These are phyloP conservation scores for Cheilosia soror DNA, from an alignment of 2,888 invertebrate species.

Conservation along the genomic window DNA sequence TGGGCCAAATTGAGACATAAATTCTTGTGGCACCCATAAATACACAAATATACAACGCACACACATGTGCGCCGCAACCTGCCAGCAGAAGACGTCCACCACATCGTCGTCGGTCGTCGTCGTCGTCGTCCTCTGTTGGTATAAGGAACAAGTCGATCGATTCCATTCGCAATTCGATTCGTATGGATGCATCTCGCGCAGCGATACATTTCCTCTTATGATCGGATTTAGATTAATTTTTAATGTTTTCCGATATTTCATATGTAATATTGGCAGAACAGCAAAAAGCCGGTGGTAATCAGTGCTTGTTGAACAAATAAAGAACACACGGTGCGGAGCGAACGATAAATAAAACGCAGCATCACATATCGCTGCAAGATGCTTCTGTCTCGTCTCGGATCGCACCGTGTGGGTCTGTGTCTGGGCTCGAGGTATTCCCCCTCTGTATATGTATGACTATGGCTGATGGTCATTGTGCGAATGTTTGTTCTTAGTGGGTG, in stretches of 20 bases:
- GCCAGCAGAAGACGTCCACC: background rate
- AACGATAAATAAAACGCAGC: constrained; percentile 73
- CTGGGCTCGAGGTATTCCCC: constrained; percentile 23
- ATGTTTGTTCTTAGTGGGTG: constrained; percentile 54
- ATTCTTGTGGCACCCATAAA: constrained; percentile 78
- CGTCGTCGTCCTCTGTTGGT: background rate
- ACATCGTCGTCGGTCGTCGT: too few species aligned
- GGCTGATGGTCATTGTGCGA: constrained; percentile 9
- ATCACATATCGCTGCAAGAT: constrained; percentile 52
- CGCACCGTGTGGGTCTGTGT: constrained; percentile 2
- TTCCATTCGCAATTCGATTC: constrained; percentile 42
- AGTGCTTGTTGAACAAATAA: constrained; percentile 76
- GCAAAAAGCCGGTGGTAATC: constrained; percentile 75
- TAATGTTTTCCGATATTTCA: constrained; percentile 76
- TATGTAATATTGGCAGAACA: constrained; percentile 72
- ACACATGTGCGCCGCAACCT: constrained; percentile 17
- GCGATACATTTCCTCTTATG: constrained; percentile 74
- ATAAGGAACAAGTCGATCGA: constrained; percentile 31
- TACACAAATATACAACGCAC: constrained; percentile 55
- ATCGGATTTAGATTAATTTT: constrained; percentile 76
- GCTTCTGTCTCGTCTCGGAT: constrained; percentile 43
- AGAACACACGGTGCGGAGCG: constrained; percentile 71
- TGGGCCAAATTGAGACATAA: constrained; percentile 83
- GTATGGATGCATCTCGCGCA: constrained; percentile 65
- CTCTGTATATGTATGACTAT: background rate